Conservation (phyloP, 2,113 vertebrate genomes). For the Sinocyclocheilus rhinocerous region DNA sequence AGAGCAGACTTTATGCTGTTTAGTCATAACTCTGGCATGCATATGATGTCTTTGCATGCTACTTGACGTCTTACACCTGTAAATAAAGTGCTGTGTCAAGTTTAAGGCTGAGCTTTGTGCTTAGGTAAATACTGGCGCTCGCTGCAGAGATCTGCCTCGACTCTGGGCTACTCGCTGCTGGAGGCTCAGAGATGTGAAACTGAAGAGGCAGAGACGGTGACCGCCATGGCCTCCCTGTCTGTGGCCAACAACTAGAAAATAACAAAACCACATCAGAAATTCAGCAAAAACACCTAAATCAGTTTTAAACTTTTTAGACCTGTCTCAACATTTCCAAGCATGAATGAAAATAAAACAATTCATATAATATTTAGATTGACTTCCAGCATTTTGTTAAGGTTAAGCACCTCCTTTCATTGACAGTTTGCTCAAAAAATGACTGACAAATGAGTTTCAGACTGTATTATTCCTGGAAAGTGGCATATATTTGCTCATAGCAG, state of each 20-base stretch:
- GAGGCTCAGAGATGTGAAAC: slow-evolving; percentile 88
- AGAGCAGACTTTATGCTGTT: background rate
- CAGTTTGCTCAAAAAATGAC: background rate
- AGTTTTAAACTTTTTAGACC: too few species aligned
- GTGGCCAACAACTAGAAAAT: slow-evolving; percentile 81
- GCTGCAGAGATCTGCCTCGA: slow-evolving; percentile 82
- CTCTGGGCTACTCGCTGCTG: slow-evolving; percentile 83
- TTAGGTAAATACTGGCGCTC: slow-evolving; percentile 94
- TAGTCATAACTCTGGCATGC: background rate
- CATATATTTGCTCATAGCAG: background rate
- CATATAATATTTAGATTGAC: too few species aligned
- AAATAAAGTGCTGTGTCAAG: background rate
- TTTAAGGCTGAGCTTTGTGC: background rate
- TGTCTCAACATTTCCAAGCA: too few species aligned
- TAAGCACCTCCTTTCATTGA: background rate
- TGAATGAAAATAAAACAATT: too few species aligned
- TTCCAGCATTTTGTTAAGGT: too few species aligned
- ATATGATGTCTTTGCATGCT: background rate
- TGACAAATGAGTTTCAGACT: background rate
- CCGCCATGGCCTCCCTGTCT: slow-evolving; percentile 95
- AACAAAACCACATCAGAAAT: too few species aligned
- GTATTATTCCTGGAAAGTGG: background rate
- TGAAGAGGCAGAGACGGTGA: slow-evolving; percentile 93
- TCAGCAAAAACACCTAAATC: too few species aligned
- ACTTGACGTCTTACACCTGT: background rate